Evolutionary conservation across 2,797 vertebrate genomes (phyloP).

Genomic region (Gymnoscopelus braueri): DNA sequence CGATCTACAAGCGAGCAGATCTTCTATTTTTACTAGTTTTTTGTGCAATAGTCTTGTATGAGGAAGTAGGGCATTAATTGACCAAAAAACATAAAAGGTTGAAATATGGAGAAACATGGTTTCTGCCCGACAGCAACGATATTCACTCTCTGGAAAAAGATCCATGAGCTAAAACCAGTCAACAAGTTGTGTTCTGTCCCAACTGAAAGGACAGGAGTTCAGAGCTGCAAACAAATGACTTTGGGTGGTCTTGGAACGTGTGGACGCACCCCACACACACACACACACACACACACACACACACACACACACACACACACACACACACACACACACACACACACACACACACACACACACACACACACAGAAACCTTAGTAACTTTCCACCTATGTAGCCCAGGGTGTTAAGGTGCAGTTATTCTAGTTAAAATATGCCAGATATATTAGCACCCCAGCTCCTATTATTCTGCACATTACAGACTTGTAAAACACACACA

Average conservation of each 20-base stretch:
- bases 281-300: slow-evolving; percentile 12
- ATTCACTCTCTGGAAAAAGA: too few relatives aligned
- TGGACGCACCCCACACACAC: not conserved
- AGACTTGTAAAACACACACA: slow-evolving; percentile 42
- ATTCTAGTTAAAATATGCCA: slow-evolving; percentile 37
- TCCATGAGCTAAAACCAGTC: too few relatives aligned
- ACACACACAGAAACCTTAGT: not conserved
- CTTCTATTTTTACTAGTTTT: too few relatives aligned
- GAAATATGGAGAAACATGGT: too few relatives aligned
- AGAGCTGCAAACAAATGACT: slow-evolving; percentile 17
- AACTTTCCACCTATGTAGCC: slow-evolving; percentile 16
- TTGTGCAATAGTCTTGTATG: too few relatives aligned
- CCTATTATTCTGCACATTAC: slow-evolving; percentile 41
- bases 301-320: slow-evolving; percentile 7
- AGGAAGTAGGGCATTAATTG: too few relatives aligned
- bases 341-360: slow-evolving; percentile 6
- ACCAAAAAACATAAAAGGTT: too few relatives aligned
- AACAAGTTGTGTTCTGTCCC: too few relatives aligned
- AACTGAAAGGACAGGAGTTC: not conserved
- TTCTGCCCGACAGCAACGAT: too few relatives aligned
- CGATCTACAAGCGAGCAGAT: too few relatives aligned
- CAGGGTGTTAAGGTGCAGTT: slow-evolving; percentile 49
- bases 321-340: slow-evolving; percentile 16
- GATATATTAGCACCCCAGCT: slow-evolving; percentile 52
- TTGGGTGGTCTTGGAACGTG: slow-evolving; percentile 40